phyloP scores from a whole-genome alignment of 2,888 invertebrate genomes.

The Adelognathus sp. region DNA sequence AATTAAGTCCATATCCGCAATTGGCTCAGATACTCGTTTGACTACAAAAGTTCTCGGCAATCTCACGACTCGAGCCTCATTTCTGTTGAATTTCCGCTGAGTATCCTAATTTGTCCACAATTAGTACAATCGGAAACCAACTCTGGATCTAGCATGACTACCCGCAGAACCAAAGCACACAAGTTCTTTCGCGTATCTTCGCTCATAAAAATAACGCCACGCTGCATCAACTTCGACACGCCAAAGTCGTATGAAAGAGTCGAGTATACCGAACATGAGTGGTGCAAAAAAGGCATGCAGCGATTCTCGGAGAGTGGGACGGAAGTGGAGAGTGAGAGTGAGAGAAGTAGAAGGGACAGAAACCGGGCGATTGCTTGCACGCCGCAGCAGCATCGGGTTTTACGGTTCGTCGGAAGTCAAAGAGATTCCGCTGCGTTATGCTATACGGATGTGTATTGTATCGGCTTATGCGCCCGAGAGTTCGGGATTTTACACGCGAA shows the following conservation, averaged over 20 bases:
- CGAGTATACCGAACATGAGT: not conserved
- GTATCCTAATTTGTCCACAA: too few relatives aligned
- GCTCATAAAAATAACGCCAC: not conserved
- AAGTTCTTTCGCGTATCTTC: not conserved
- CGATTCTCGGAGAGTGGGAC: slow-evolving; percentile 9
- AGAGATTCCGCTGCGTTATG: slow-evolving; percentile 55
- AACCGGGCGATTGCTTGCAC: slow-evolving; percentile 41
- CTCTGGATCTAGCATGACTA: too few relatives aligned
- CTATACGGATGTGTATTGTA: slow-evolving; percentile 27
- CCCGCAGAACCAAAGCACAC: too few relatives aligned
- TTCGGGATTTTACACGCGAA: slow-evolving; percentile 47
- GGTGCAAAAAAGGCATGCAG: not conserved
- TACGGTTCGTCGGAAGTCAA: slow-evolving; percentile 62
- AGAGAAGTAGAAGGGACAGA: slow-evolving; percentile 34
- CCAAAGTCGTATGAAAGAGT: not conserved
- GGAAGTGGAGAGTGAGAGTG: slow-evolving; percentile 8
- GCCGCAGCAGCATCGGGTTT: slow-evolving; percentile 55
- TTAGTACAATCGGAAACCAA: too few relatives aligned
- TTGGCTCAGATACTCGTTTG: too few relatives aligned
- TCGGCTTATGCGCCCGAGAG: slow-evolving; percentile 40
- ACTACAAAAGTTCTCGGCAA: too few relatives aligned
- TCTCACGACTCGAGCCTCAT: too few relatives aligned
- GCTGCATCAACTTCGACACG: not conserved
- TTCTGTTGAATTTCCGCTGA: too few relatives aligned
- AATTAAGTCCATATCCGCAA: too few relatives aligned